Percentiles rank a stretch among this genome's conserved stretches.
Conservation (phyloP, 2,888 invertebrate genomes). For the Myopa testacea region DNA sequence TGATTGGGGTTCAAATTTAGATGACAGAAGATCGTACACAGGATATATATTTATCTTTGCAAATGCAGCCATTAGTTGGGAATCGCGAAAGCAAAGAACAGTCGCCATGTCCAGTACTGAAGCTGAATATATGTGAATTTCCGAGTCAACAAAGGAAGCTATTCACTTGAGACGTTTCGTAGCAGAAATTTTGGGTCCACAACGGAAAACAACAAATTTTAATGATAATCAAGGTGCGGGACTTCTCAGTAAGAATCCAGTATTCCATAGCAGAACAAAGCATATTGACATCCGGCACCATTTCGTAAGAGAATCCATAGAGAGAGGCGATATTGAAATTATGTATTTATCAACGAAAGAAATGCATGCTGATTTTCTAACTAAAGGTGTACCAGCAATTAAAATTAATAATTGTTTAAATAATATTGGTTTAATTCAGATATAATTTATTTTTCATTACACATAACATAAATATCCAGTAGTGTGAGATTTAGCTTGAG, state of each 20-base stretch:
- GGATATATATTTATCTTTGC: too few species aligned
- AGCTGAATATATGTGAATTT: too few species aligned
- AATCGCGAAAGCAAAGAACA: too few species aligned
- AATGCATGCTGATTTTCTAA: conserved; percentile 33
- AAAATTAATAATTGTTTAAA: not conserved
- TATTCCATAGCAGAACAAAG: conserved; percentile 6
- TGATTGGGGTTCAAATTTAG: too few species aligned
- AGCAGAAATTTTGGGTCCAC: not conserved
- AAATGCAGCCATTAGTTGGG: too few species aligned
- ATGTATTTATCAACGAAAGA: conserved; percentile 33
- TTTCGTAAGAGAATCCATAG: too few species aligned
- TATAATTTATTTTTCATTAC: too few species aligned
- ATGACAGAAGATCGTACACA: too few species aligned
- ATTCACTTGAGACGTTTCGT: conserved; percentile 19
- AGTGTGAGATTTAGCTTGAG: not conserved
- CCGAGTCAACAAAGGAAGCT: conserved; percentile 28
- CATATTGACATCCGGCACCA: conserved; percentile 23
- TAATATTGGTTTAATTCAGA: too few species aligned
- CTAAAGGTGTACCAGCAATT: conserved; percentile 14
- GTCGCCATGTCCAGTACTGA: too few species aligned
- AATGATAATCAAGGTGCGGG: conserved; percentile 23
- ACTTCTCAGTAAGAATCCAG: conserved; percentile 7
- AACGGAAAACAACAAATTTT: not conserved
- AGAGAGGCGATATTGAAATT: conserved; percentile 24
- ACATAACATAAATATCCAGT: too few species aligned